phyloP scores from a whole-genome alignment of 2,113 vertebrate species.

The Eptatretus burgeri region DNA sequence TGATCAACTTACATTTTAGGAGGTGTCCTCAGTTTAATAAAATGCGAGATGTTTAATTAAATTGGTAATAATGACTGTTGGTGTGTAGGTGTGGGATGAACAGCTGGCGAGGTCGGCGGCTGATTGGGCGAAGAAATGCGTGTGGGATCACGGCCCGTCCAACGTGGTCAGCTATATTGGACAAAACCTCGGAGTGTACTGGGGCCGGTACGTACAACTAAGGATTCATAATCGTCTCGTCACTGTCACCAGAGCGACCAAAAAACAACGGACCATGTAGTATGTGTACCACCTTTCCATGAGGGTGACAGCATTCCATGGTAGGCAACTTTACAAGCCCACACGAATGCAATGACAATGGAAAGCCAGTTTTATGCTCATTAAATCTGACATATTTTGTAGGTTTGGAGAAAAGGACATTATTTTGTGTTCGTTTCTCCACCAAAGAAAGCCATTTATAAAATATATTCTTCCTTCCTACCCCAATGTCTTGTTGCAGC shows the following conservation, averaged over 20 bases:
- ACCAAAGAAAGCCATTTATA: background rate
- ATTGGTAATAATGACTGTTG: too few relatives aligned
- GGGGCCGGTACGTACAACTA: conserved; percentile 43
- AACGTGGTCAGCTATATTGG: conserved; percentile 53
- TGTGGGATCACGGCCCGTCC: conserved; percentile 69
- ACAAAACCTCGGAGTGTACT: conserved; percentile 76
- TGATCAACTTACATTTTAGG: too few relatives aligned
- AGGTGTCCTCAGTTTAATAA: too few relatives aligned
- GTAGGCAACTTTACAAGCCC: background rate
- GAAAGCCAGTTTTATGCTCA: background rate
- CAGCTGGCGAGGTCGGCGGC: conserved; percentile 48
- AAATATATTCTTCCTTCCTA: background rate
- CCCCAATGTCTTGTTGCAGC: conserved; percentile 16
- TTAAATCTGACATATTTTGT: background rate
- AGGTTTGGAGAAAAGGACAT: background rate
- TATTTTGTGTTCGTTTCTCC: too few relatives aligned
- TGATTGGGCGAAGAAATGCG: conserved; percentile 43
- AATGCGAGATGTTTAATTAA: too few relatives aligned
- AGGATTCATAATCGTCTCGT: fast-evolving
- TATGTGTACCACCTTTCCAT: background rate
- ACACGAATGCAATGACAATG: background rate
- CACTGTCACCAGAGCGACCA: background rate
- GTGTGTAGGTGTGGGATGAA: conserved; percentile 57
- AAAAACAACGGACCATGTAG: background rate
- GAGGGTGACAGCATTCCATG: background rate